Conservation (phyloP, 1,140 invertebrate genomes). For the Trichogramma pretiosum region DNA sequence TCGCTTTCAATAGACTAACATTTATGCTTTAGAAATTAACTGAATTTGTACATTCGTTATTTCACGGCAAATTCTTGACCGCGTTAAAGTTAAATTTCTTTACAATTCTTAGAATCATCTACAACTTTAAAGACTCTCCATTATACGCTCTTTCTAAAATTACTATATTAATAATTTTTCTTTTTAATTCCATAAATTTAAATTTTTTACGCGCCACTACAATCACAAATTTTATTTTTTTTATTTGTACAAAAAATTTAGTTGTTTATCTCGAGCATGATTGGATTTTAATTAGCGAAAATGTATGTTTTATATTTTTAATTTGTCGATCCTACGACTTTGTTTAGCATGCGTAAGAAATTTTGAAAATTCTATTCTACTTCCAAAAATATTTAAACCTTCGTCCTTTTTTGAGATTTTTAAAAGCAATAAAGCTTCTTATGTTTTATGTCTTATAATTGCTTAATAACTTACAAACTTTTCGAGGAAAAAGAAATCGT, state of each 20-base stretch:
- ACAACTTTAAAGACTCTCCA: conserved; percentile 21
- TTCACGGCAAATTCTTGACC: conserved; percentile 14
- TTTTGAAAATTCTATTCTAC: conserved; percentile 1
- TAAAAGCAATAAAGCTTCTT: too few relatives aligned
- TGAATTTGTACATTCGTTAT: conserved; percentile 43
- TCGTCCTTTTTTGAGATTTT: neutral
- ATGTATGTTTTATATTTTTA: too few relatives aligned
- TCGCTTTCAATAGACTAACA: conserved; percentile 31
- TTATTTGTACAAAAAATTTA: conserved; percentile 40
- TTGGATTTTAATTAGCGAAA: conserved; percentile 23
- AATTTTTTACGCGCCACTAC: too few relatives aligned
- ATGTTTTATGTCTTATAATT: neutral
- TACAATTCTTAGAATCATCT: conserved; percentile 22
- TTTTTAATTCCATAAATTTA: conserved; percentile 21
- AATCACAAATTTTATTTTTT: conserved; percentile 41
- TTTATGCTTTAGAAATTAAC: conserved; percentile 39
- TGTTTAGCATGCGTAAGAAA: conserved; percentile 4
- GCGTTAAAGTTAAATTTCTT: conserved; percentile 14
- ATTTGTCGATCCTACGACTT: neutral
- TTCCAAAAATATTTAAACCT: conserved; percentile 3
- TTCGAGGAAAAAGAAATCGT: conserved; percentile 17
- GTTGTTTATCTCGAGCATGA: conserved; percentile 31
- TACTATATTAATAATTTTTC: conserved; percentile 40
- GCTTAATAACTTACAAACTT: conserved; percentile 1
- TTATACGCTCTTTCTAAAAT: conserved; percentile 28